phyloP scores from a whole-genome alignment of 2,888 invertebrate species.

The Chrysina gloriosa region DNA sequence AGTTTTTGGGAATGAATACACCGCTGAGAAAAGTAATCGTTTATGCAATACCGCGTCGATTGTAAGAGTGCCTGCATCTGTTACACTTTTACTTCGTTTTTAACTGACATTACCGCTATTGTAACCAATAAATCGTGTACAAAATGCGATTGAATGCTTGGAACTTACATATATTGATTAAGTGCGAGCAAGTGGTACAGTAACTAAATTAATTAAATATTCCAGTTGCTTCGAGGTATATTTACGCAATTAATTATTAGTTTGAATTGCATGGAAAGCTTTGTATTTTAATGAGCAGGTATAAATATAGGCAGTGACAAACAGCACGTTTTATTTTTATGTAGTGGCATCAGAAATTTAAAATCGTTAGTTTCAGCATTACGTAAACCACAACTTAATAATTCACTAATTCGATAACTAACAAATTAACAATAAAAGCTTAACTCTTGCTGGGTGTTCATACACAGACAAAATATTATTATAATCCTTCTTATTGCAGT shows the following conservation, averaged over 20 bases:
- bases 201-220: slow-evolving; percentile 7
- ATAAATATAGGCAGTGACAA: too few relatives aligned
- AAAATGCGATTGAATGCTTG: background rate
- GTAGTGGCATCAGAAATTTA: too few relatives aligned
- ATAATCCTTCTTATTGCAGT: too few relatives aligned
- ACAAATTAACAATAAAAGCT: too few relatives aligned
- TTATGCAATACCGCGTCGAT: background rate
- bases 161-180: background rate
- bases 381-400: too few relatives aligned
- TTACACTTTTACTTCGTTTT: slow-evolving; percentile 9
- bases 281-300: too few relatives aligned
- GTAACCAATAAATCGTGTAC: background rate
- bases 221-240: background rate
- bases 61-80: slow-evolving; percentile 1
- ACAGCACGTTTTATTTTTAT: too few relatives aligned
- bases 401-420: too few relatives aligned
- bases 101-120: background rate
- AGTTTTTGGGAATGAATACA: slow-evolving; percentile 14
- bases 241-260: background rate
- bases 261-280: background rate
- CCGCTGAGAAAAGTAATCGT: slow-evolving; percentile 14
- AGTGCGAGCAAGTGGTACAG: background rate
- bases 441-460: too few relatives aligned
- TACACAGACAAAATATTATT: too few relatives aligned
- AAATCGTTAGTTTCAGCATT: too few relatives aligned